Conservation (phyloP, 2,113 vertebrate species). For the Craseonycteris thonglongyai region DNA sequence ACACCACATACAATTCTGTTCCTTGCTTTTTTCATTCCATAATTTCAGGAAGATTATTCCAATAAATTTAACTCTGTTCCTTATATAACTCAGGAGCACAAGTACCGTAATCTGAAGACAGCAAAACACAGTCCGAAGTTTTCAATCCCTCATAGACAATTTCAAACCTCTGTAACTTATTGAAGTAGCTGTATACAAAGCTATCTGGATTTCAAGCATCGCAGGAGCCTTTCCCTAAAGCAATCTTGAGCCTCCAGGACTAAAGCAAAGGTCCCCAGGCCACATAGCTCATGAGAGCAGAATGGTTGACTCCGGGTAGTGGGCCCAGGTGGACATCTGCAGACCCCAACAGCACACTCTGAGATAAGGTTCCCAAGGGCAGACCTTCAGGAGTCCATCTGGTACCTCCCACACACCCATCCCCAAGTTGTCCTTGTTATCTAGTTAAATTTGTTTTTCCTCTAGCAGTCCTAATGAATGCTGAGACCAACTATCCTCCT, state of each 20-base stretch:
- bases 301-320: neutral
- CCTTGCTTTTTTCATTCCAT: neutral
- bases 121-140: neutral
- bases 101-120: neutral
- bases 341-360: neutral
- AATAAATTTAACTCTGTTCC: neutral
- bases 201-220: neutral
- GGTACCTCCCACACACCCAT: neutral
- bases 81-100: neutral
- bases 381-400: neutral
- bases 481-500: neutral
- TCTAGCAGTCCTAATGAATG: neutral
- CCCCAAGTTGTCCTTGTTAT: neutral
- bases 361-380: neutral
- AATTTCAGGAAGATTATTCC: neutral
- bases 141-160: neutral
- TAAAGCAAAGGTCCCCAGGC: neutral
- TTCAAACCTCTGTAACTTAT: neutral
- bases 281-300: neutral
- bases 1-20: neutral
- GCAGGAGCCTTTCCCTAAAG: neutral
- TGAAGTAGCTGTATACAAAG: neutral
- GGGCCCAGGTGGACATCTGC: neutral
- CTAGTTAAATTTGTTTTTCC: neutral
- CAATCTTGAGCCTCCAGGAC: neutral